Conservation (phyloP, 2,797 vertebrate genomes). For the Tauraco hartlaubi region DNA sequence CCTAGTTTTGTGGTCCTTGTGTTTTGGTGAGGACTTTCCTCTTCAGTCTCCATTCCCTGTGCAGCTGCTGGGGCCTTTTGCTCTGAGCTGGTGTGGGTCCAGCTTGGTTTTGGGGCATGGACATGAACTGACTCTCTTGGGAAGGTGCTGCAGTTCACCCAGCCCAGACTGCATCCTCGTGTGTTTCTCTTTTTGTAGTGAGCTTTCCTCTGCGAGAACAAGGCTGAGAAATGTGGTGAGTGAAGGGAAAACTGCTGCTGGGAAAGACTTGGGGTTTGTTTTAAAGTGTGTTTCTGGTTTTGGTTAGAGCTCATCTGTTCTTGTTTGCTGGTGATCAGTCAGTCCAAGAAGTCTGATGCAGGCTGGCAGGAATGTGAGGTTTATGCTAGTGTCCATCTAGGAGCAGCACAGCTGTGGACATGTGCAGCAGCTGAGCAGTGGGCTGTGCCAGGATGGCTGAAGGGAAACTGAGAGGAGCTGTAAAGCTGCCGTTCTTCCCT, state of each 20-base stretch:
- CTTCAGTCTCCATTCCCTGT: neutral
- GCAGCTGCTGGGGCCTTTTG: neutral
- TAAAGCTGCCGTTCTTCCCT: neutral
- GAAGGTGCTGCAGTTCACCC: neutral
- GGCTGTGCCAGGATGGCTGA: neutral
- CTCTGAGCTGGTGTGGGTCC: neutral
- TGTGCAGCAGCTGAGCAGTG: neutral
- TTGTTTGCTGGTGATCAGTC: neutral
- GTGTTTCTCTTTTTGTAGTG: no score
- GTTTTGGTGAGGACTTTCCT: neutral
- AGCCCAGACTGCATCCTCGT: neutral
- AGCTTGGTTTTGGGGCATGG: neutral
- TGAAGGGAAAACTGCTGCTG: neutral
- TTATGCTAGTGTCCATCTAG: fast-evolving
- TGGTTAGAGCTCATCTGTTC: neutral
- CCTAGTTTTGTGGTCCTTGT: neutral
- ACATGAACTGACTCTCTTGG: neutral
- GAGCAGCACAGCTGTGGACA: fast-evolving
- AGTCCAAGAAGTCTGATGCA: neutral
- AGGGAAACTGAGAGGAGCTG: neutral
- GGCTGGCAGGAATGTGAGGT: neutral
- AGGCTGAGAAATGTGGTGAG: neutral
- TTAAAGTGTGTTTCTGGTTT: neutral
- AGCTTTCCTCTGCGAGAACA: neutral
- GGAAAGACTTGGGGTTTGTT: neutral